A percentile compares a stretch with the other conserved stretches of the same genome.
Evolutionary conservation across 2,888 invertebrate species (phyloP).

Genomic region (Drosophila falleni): DNA sequence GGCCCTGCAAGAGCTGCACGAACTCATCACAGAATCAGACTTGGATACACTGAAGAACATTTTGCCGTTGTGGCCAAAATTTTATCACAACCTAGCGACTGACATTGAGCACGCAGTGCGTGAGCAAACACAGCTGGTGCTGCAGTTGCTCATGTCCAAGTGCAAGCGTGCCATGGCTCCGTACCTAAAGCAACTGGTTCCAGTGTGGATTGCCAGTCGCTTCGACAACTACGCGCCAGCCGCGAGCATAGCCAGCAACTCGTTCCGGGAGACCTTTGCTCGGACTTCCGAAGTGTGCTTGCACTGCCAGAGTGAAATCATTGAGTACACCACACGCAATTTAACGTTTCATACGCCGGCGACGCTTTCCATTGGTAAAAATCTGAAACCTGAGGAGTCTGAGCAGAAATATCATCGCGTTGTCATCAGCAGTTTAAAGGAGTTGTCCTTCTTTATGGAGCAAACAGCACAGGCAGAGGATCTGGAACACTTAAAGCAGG

Average conservation of each 20-base stretch:
- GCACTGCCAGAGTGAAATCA: constrained; percentile 93
- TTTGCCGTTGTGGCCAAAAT: constrained; percentile 93
- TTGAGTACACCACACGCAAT: constrained; percentile 90
- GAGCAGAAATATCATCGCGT: constrained; percentile 90
- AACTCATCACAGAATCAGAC: constrained; percentile 89
- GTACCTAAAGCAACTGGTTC: constrained; percentile 91
- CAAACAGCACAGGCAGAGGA: constrained; percentile 87
- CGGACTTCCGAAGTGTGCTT: constrained; percentile 92
- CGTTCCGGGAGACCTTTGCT: constrained; percentile 92
- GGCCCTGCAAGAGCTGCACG: constrained; percentile 91
- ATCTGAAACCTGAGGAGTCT: constrained; percentile 88
- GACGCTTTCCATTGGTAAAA: constrained; percentile 87
- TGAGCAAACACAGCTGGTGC: constrained; percentile 91
- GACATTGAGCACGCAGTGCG: constrained; percentile 94
- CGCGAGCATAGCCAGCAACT: constrained; percentile 89
- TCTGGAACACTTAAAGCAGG: constrained; percentile 64
- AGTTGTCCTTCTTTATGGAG: constrained; percentile 88
- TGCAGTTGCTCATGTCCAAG: constrained; percentile 88
- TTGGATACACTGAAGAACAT: constrained; percentile 89
- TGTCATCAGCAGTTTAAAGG: constrained; percentile 89
- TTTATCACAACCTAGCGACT: constrained; percentile 90
- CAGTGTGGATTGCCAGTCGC: constrained; percentile 94
- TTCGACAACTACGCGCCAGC: constrained; percentile 95
- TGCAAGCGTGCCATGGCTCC: constrained; percentile 92
- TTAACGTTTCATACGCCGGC: constrained; percentile 88